A percentile compares a stretch with the other conserved stretches of the same genome.
These are phyloP conservation scores for Ashinkailepas kermadecensis DNA, from an alignment of 2,888 invertebrate genomes.

Conservation along the genomic window DNA sequence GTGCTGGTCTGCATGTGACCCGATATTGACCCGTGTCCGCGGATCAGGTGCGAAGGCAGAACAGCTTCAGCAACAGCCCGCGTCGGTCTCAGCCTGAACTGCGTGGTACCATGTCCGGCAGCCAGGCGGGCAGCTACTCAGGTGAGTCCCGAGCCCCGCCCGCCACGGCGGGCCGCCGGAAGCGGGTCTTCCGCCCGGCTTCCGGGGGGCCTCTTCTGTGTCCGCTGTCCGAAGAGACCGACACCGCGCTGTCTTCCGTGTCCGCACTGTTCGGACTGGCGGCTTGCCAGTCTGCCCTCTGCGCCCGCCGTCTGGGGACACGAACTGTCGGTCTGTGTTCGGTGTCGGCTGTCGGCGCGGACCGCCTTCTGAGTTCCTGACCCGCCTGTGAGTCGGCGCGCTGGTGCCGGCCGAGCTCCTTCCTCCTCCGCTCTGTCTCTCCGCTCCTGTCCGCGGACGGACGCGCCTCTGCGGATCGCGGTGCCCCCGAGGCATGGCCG, in stretches of 20 bases:
- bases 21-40: neutral
- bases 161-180: no score
- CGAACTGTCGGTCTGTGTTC: no score
- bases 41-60: neutral
- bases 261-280: no score
- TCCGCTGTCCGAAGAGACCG: no score
- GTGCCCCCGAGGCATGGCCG: neutral
- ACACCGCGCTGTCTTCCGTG: no score
- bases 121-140: slow-evolving; percentile 6
- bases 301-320: no score
- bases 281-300: no score
- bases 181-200: no score
- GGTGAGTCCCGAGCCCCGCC: neutral
- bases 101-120: neutral
- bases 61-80: neutral
- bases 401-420: neutral
- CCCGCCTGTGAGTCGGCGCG: neutral
- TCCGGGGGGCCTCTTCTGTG: no score
- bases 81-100: slow-evolving; percentile 8
- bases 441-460: neutral
- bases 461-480: neutral
- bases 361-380: no score
- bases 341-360: no score
- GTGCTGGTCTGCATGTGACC: neutral
- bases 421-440: neutral